A percentile compares a stretch with the other conserved stretches of the same genome.
Conservation (phyloP, 2,113 vertebrate species). For the Dryoscopus gambensis region DNA sequence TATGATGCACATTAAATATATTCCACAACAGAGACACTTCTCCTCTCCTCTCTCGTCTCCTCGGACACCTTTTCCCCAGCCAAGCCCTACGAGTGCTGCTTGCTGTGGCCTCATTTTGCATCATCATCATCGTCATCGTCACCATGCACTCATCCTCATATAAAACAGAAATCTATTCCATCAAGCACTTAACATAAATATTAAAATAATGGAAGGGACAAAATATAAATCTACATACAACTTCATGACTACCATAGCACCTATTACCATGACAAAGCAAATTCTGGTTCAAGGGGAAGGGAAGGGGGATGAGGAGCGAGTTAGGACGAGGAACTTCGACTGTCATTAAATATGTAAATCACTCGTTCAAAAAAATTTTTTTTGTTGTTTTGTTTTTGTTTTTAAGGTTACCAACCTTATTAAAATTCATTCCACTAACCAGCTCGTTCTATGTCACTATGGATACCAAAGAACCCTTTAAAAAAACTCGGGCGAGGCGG, state of each 20-base stretch:
- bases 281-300: conserved; percentile 76
- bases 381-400: conserved; percentile 2
- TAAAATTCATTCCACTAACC: conserved; percentile 76
- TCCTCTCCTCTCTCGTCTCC: background rate
- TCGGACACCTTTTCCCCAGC: conserved; percentile 7
- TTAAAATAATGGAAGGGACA: conserved; percentile 76
- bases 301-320: conserved; percentile 70
- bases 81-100: conserved; percentile 61
- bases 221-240: conserved; percentile 75
- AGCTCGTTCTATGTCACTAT: conserved; percentile 74
- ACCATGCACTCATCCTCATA: conserved; percentile 62
- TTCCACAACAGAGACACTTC: conserved; percentile 44
- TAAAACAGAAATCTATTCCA: conserved; percentile 74
- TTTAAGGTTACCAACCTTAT: conserved; percentile 72
- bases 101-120: conserved; percentile 46
- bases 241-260: conserved; percentile 78
- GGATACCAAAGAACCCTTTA: conserved; percentile 72
- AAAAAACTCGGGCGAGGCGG: conserved; percentile 38
- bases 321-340: conserved; percentile 64
- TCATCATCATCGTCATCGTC: background rate
- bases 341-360: conserved; percentile 79
- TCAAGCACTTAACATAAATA: conserved; percentile 80
- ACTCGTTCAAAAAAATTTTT: conserved; percentile 15
- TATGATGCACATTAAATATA: conserved; percentile 61
- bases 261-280: conserved; percentile 75